Evolutionary conservation across 2,797 vertebrate genomes (phyloP).

Genomic region (Zenarchopterus dispar): DNA sequence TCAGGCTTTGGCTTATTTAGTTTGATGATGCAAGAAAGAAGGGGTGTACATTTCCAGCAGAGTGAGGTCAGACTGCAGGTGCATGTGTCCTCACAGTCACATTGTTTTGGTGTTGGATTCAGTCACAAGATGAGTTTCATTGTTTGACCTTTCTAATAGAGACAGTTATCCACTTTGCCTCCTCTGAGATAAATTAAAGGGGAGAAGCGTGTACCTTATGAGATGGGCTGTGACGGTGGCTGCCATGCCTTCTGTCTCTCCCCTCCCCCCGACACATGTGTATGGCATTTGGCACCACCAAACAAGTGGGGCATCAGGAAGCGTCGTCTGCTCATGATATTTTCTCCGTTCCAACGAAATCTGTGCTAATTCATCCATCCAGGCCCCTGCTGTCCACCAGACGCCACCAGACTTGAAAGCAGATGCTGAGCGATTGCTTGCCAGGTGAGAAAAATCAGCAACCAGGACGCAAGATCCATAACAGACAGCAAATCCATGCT

Average conservation of each 20-base stretch:
- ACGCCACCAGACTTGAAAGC: constrained; percentile 72
- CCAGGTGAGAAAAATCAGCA: constrained; percentile 64
- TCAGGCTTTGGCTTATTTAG: constrained; percentile 49
- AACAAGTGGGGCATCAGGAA: constrained; percentile 73
- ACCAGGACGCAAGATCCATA: constrained; percentile 36
- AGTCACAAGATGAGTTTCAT: constrained; percentile 32
- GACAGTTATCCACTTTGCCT: constrained; percentile 61
- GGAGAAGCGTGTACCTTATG: constrained; percentile 22
- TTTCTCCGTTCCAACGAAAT: constrained; percentile 72
- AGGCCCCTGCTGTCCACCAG: constrained; percentile 68
- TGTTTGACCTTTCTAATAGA: constrained; percentile 53
- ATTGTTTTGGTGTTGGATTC: constrained; percentile 34
- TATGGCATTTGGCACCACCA: constrained; percentile 65
- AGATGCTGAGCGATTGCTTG: constrained; percentile 61
- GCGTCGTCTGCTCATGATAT: constrained; percentile 74
- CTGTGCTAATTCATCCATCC: constrained; percentile 73
- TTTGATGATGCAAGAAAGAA: constrained; percentile 46
- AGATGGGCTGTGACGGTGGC: constrained; percentile 50
- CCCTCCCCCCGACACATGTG: constrained; percentile 68
- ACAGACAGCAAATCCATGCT: constrained; percentile 27
- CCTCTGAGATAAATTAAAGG: constrained; percentile 51
- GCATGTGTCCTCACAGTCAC: constrained; percentile 38
- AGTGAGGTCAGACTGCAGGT: constrained; percentile 72
- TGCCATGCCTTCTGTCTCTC: constrained; percentile 77
- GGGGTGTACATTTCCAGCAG: constrained; percentile 51